Evolutionary conservation across 1,140 invertebrate genomes (phyloP), one percentile per base, ranked within the genome.

Genomic region (Sitobion miscanthi): DNA sequence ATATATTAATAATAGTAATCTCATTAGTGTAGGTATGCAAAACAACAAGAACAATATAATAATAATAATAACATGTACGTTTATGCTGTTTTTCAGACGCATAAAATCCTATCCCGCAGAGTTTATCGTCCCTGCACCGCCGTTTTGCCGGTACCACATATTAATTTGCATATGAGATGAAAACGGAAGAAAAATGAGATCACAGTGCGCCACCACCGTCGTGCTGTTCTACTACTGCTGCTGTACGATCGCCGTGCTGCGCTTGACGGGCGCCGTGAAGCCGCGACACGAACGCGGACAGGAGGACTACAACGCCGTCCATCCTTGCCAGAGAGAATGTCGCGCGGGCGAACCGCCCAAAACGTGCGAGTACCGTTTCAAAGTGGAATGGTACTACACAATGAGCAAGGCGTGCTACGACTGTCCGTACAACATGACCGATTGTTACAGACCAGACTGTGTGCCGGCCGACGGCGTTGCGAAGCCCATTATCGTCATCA

Each of bases 401-500:
- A 96, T 98, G 96, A 97, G 97, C 94, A 98, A 98, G 95, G 98
- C 98, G 2, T 99, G 98, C 94, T 98, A 96, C 94, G 95, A 97
- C 94, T 99, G 98, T 95, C 98, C 98, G 0, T 96, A 95, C 57
- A 97, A 98, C 94, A 94, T 95, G 0, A 96, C 96, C 0, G 98
- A 99, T 94, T 99, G 98, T 94, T 96, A 95, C 83, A 95, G 97
- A 69, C 96, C 96, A 1, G 97, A 99, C 94, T 99, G 98, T 94
- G 96, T 99, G 91, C 95, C 97, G 9, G 97, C 96, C 11, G 98
- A 99, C 95, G 98, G 98, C 0, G 95, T 97, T 14, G 96, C 96
- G 47, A 96, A 98, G 94, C 95, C 97, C 1, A 95, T 99, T 35
- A 96, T 97, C 7, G 97, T 97, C 0, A 96, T 98, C 9, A 99